Percentiles rank a stretch among this genome's conserved stretches.
Evolutionary conservation across 2,113 vertebrate species (phyloP).

Genomic region (Loxodonta africana): DNA sequence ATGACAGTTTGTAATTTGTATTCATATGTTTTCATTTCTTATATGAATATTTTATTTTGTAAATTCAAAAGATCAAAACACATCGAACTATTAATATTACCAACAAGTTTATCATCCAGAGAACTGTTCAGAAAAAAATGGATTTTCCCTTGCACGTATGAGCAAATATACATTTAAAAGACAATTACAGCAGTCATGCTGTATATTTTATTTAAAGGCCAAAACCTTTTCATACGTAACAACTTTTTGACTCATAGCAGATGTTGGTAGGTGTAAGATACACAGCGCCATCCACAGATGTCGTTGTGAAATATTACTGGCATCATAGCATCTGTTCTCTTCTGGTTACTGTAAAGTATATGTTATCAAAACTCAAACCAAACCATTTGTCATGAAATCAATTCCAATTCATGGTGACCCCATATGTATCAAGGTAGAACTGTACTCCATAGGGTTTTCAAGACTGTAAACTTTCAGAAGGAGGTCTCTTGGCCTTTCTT

Average conservation of each 20-base stretch:
- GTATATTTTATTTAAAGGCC: not conserved
- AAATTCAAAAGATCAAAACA: not conserved
- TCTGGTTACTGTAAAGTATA: not conserved
- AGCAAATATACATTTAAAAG: not conserved
- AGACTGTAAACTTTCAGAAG: not conserved
- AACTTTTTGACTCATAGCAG: not conserved
- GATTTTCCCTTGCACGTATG: not conserved
- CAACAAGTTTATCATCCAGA: not conserved
- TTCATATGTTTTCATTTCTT: constrained; percentile 38
- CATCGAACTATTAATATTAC: not conserved
- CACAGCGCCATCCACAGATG: not conserved
- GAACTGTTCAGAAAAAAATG: constrained; percentile 48
- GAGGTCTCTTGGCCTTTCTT: not conserved
- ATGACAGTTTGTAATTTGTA: not conserved
- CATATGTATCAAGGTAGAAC: too few relatives aligned
- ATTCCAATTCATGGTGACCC: too few relatives aligned
- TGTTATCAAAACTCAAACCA: too few relatives aligned
- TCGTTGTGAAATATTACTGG: not conserved
- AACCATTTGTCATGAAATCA: too few relatives aligned
- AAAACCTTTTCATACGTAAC: not conserved
- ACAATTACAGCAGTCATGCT: not conserved
- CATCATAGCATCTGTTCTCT: not conserved
- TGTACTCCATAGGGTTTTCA: not conserved
- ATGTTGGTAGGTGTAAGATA: not conserved
- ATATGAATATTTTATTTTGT: constrained; percentile 43